These are phyloP conservation scores for Hofmannophila pseudospretella DNA, from an alignment of 2,888 invertebrate genomes.

Conservation along the genomic window DNA sequence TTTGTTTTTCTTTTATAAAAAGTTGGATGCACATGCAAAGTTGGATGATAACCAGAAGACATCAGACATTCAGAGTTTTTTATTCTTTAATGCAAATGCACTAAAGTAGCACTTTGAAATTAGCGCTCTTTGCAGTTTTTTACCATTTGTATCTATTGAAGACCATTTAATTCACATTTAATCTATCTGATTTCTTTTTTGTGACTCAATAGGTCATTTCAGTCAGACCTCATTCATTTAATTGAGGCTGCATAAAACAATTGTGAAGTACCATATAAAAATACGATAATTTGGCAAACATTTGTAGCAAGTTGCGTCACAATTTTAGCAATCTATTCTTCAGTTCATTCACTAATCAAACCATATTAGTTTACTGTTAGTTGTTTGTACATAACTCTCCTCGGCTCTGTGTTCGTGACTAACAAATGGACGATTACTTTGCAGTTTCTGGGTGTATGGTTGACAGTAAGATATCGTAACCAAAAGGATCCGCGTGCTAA, in stretches of 20 bases:
- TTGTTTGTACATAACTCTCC: background rate
- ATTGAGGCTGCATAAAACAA: constrained; percentile 7
- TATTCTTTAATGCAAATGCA: background rate
- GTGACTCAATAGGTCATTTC: background rate
- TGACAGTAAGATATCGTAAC: constrained; percentile 98
- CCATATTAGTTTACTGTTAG: background rate
- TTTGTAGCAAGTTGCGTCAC: background rate
- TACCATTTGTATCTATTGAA: background rate
- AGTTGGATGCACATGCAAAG: background rate
- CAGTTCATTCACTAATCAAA: constrained; percentile 12
- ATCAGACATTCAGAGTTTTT: background rate
- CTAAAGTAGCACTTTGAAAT: background rate
- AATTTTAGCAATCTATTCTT: constrained; percentile 4
- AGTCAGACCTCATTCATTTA: constrained; percentile 5
- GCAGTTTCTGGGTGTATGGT: constrained; percentile 97
- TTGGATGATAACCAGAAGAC: no score
- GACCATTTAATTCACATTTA: background rate
- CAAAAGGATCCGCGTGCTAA: constrained; percentile 98
- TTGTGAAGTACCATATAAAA: background rate
- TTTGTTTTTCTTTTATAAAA: background rate
- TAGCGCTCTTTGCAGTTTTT: background rate
- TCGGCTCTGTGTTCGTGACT: constrained; percentile 43
- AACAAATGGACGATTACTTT: constrained; percentile 59
- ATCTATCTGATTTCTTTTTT: no score
- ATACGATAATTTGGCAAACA: background rate